Percentiles rank a stretch among this genome's conserved stretches.
Conservation (phyloP, 2,888 invertebrate species). For the Drosophila bunnanda region DNA sequence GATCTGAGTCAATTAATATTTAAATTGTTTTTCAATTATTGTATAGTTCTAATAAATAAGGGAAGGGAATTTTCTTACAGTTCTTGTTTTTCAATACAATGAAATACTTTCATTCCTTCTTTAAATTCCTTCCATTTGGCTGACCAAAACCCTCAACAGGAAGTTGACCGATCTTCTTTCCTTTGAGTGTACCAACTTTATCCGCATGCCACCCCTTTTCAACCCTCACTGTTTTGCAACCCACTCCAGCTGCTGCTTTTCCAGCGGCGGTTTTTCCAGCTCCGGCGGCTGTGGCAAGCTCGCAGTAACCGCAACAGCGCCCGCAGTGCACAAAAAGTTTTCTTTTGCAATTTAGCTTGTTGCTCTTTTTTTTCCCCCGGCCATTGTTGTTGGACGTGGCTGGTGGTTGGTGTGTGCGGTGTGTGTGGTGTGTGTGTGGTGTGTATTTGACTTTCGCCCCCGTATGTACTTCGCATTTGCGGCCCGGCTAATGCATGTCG, state of each 20-base stretch:
- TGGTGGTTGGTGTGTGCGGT: slow-evolving; percentile 40
- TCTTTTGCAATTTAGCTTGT: slow-evolving; percentile 76
- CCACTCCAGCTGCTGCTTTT: slow-evolving; percentile 14
- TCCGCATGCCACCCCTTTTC: background rate
- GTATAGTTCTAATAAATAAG: no score
- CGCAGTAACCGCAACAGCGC: slow-evolving; percentile 42
- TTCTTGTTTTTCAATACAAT: background rate
- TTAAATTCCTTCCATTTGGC: background rate
- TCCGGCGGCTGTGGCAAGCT: slow-evolving; percentile 46
- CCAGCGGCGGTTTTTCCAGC: slow-evolving; percentile 28
- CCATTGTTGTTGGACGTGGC: slow-evolving; percentile 55
- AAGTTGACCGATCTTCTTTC: background rate
- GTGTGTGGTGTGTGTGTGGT: slow-evolving; percentile 57
- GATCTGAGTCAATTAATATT: no score
- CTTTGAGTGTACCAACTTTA: background rate
- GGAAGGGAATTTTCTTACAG: background rate
- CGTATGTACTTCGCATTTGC: slow-evolving; percentile 59
- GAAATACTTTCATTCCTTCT: background rate
- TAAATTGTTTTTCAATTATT: no score
- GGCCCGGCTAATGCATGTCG: slow-evolving; percentile 77
- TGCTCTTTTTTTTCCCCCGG: slow-evolving; percentile 43
- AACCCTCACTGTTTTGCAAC: background rate
- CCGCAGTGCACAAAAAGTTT: slow-evolving; percentile 71
- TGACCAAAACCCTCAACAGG: background rate
- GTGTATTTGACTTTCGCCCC: slow-evolving; percentile 73